Percentiles rank a stretch among this genome's conserved stretches.
These are phyloP conservation scores for Nyctibius grandis DNA, from an alignment of 2,797 vertebrate genomes.

Conservation along the genomic window DNA sequence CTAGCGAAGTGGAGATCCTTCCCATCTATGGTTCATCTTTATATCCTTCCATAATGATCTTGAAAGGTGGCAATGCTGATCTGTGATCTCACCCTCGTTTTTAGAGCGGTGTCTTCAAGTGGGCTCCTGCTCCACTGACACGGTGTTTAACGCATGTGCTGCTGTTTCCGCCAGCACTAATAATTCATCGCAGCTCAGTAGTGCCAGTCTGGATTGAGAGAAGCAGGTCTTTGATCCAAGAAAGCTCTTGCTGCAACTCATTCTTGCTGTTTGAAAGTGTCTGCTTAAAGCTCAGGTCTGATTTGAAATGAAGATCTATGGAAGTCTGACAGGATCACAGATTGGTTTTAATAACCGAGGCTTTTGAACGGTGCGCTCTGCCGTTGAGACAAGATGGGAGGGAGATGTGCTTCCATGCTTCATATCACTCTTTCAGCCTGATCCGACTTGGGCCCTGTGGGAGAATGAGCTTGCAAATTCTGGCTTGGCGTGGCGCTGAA, in stretches of 20 bases:
- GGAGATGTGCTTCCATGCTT: not conserved
- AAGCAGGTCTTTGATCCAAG: not conserved
- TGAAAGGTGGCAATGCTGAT: not conserved
- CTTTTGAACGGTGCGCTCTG: not conserved
- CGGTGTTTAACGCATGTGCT: not conserved
- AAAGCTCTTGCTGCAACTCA: not conserved
- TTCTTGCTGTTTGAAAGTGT: not conserved
- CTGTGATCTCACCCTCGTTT: not conserved
- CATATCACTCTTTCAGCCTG: not conserved
- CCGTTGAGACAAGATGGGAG: not conserved
- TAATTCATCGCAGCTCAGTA: not conserved
- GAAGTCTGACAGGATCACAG: conserved; percentile 47
- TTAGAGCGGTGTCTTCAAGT: not conserved
- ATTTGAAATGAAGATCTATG: conserved; percentile 33
- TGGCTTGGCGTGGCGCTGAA: not conserved
- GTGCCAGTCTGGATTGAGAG: not conserved
- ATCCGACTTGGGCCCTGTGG: not conserved
- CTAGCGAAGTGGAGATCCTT: not conserved
- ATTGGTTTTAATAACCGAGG: conserved; percentile 38
- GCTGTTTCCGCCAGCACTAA: not conserved
- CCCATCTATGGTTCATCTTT: not conserved
- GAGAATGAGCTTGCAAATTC: not conserved
- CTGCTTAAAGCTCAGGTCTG: conserved; percentile 10
- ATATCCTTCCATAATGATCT: rapidly evolving
- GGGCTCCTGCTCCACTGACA: not conserved